These are phyloP conservation scores for Bombyx mandarina DNA, from an alignment of 1,140 invertebrate species.

Conservation along the genomic window DNA sequence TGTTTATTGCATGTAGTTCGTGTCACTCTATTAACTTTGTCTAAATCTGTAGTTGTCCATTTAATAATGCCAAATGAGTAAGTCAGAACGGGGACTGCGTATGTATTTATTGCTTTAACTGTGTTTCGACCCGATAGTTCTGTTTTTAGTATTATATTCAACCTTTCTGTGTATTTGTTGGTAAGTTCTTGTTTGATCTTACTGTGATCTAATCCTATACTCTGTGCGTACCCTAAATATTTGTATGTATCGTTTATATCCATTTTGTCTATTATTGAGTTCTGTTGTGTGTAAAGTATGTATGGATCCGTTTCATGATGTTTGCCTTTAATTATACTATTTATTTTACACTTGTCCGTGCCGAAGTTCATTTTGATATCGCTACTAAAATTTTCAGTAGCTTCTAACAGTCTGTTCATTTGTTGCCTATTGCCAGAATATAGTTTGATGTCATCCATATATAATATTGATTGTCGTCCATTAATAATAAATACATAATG, in stretches of 20 bases:
- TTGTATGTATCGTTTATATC: conserved; percentile 3
- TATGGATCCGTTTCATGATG: conserved; percentile 2
- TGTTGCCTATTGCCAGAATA: not conserved
- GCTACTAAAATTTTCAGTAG: conserved; percentile 1
- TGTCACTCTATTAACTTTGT: too few relatives aligned
- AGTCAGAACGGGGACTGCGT: conserved; percentile 1
- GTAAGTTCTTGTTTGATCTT: conserved; percentile 1
- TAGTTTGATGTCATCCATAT: too few relatives aligned
- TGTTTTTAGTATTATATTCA: conserved; percentile 1
- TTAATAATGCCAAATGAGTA: conserved; percentile 4
- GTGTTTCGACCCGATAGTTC: not conserved
- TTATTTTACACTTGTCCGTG: too few relatives aligned
- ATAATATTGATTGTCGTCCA: conserved; percentile 2
- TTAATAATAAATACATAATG: conserved; percentile 2
- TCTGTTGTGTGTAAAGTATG: conserved; percentile 2
- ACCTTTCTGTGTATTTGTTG: not conserved
- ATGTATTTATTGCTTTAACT: conserved; percentile 4
- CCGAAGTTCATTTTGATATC: not conserved
- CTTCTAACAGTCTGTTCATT: conserved; percentile 3
- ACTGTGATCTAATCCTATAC: conserved; percentile 4
- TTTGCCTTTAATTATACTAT: too few relatives aligned
- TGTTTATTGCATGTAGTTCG: too few relatives aligned
- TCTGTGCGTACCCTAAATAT: conserved; percentile 4
- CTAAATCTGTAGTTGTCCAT: too few relatives aligned
- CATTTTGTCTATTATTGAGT: not conserved